Evolutionary conservation across 2,797 vertebrate genomes (phyloP).

Genomic region (Paguma larvata): DNA sequence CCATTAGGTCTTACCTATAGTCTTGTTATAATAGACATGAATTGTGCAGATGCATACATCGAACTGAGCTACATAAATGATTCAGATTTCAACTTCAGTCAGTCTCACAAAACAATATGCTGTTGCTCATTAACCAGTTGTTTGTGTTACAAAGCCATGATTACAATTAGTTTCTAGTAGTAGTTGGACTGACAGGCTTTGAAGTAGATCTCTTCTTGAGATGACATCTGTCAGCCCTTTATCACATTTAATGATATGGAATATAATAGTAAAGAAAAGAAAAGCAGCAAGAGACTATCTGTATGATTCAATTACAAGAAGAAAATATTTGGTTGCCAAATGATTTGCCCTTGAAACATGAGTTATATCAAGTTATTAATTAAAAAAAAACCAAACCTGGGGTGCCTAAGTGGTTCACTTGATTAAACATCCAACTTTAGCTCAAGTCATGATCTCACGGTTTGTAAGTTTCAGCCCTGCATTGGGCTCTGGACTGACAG

Average conservation of each 20-base stretch:
- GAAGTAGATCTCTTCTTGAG: constrained; percentile 11
- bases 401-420: too few species aligned
- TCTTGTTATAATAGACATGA: constrained; percentile 2
- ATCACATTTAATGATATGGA: not conserved
- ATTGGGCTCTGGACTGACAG: too few species aligned
- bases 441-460: too few species aligned
- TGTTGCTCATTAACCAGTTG: not conserved
- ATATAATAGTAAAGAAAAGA: not conserved
- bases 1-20: not conserved
- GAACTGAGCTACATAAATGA: not conserved
- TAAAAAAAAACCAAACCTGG: not conserved
- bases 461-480: too few species aligned
- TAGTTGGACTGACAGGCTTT: not conserved
- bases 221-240: not conserved
- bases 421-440: too few species aligned
- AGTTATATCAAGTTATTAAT: not conserved
- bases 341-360: not conserved
- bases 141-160: constrained; percentile 6
- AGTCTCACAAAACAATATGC: not conserved
- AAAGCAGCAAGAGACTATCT: not conserved
- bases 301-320: not conserved
- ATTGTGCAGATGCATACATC: not conserved
- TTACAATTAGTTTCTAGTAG: not conserved
- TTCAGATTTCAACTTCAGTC: constrained; percentile 33
- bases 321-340: not conserved